Evolutionary conservation across 2,888 invertebrate genomes (phyloP).

Genomic region (Itoplectis maculator): DNA sequence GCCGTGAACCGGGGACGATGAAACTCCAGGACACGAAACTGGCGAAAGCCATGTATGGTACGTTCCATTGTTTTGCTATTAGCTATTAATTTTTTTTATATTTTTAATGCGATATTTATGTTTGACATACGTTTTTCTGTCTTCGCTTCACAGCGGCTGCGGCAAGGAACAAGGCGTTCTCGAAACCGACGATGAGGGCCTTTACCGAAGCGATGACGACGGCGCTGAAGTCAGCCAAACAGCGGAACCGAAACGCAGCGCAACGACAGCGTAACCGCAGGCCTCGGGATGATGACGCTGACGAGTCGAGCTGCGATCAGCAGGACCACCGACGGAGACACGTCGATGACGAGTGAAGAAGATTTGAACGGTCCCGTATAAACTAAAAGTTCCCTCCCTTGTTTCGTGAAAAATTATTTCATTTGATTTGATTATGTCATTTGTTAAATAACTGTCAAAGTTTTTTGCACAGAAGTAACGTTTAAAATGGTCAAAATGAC

Average conservation of each 20-base stretch:
- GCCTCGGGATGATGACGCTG: not conserved
- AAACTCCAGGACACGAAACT: conserved; percentile 22
- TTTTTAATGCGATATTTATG: not conserved
- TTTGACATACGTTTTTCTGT: conserved; percentile 2
- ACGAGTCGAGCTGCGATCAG: not conserved
- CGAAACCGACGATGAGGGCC: not conserved
- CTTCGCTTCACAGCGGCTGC: not conserved
- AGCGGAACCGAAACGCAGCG: conserved; percentile 13
- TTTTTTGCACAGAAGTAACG: too few species aligned
- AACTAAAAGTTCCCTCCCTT: too few species aligned
- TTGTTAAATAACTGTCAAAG: too few species aligned
- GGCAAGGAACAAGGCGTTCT: not conserved
- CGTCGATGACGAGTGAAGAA: not conserved
- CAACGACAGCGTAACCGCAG: not conserved
- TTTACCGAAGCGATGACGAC: not conserved
- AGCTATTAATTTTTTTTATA: not conserved
- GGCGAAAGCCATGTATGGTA: conserved; percentile 9
- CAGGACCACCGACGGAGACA: not conserved
- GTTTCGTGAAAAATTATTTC: too few species aligned
- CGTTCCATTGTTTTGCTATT: not conserved
- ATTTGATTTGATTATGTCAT: too few species aligned
- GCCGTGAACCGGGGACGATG: conserved; percentile 16
- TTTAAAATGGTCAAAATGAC: too few species aligned
- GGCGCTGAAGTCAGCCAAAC: conserved; percentile 3
- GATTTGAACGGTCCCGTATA: not conserved